A percentile compares a stretch with the other conserved stretches of the same genome.
Evolutionary conservation across 2,888 invertebrate genomes (phyloP).

Genomic region (Liopterus haemorrhoidalis): DNA sequence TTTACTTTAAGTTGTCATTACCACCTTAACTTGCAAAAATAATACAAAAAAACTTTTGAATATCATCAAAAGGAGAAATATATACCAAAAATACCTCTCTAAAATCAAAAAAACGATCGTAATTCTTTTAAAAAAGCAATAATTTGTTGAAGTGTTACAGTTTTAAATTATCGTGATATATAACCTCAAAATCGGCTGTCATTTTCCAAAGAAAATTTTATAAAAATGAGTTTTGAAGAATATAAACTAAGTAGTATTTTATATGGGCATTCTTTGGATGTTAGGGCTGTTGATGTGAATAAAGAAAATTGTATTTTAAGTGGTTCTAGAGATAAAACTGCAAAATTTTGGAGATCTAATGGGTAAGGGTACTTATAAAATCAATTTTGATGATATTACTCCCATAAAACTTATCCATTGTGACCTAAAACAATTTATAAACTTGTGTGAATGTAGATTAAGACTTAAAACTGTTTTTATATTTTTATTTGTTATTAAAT

Average conservation of each 20-base stretch:
- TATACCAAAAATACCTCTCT: not conserved
- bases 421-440: no score
- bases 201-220: slow-evolving; percentile 1
- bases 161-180: slow-evolving; percentile 1
- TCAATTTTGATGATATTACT: slow-evolving; percentile 4
- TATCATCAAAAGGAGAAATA: not conserved
- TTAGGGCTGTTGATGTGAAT: slow-evolving; percentile 65
- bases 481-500: slow-evolving; percentile 10
- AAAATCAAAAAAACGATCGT: not conserved
- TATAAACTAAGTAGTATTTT: slow-evolving; percentile 70
- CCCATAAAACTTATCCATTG: no score
- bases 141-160: not conserved
- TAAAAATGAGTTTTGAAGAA: slow-evolving; percentile 18
- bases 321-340: slow-evolving; percentile 82
- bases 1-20: slow-evolving; percentile 4
- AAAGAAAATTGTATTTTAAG: slow-evolving; percentile 72
- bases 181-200: slow-evolving; percentile 13
- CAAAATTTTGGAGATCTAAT: slow-evolving; percentile 78
- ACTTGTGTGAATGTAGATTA: no score
- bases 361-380: slow-evolving; percentile 49
- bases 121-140: not conserved
- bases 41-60: not conserved
- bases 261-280: slow-evolving; percentile 77
- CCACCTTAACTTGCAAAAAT: not conserved
- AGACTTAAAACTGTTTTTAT: not conserved